Evolutionary conservation across 1,140 invertebrate species (phyloP).

Genomic region (Bombyx mandarina): DNA sequence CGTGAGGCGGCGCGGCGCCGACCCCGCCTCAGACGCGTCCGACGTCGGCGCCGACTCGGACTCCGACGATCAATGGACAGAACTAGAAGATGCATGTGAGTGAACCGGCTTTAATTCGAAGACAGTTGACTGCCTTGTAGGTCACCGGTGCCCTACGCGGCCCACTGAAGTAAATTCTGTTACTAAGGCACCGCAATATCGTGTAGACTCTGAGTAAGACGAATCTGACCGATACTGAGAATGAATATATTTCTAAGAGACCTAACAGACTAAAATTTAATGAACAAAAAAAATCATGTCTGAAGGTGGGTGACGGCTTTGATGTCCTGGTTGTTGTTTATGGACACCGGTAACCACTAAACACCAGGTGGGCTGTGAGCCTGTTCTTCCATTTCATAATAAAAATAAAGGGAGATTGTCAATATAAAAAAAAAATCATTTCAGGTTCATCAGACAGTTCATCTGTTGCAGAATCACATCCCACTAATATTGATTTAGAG

Average conservation of each 20-base stretch:
- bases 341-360: neutral
- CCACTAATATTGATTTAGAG: no score
- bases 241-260: no score
- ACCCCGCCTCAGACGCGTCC: conserved; percentile 46
- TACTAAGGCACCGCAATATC: no score
- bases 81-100: conserved; percentile 52
- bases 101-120: neutral
- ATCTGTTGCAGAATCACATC: conserved; percentile 14
- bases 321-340: no score
- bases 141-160: no score
- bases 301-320: neutral
- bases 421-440: conserved; percentile 10
- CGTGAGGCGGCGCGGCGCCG: conserved; percentile 25
- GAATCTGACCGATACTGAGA: no score
- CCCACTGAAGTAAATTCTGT: no score
- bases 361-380: no score
- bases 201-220: no score
- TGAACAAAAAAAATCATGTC: neutral
- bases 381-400: no score
- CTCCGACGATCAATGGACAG: conserved; percentile 61
- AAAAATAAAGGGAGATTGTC: neutral
- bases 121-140: no score
- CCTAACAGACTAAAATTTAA: no score
- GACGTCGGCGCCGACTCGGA: conserved; percentile 58
- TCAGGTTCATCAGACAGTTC: conserved; percentile 48